Conservation (phyloP, 2,113 vertebrate genomes). For the Semicossyphus pulcher region DNA sequence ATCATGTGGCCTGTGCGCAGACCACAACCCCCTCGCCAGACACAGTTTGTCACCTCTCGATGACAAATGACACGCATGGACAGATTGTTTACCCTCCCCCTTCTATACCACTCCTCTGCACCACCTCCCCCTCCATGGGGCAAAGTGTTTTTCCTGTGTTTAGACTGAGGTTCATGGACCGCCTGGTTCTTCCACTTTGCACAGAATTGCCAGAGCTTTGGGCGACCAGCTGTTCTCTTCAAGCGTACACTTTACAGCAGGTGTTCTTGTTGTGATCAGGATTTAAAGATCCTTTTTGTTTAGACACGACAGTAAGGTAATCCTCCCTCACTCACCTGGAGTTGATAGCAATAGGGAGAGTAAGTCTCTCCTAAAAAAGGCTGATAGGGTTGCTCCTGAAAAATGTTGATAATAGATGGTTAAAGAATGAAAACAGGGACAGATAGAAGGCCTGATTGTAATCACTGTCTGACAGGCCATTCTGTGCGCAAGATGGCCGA, state of each 20-base stretch:
- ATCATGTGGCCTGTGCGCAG: slow-evolving; percentile 23
- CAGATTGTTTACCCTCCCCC: slow-evolving; percentile 37
- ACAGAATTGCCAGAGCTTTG: neutral
- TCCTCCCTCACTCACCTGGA: neutral
- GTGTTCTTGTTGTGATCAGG: neutral
- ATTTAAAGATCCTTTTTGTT: neutral
- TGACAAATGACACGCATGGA: slow-evolving; percentile 41
- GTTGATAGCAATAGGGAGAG: neutral
- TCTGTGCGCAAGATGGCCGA: too few relatives aligned
- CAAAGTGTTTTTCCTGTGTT: neutral
- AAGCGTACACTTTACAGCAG: neutral
- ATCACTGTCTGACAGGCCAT: too few relatives aligned
- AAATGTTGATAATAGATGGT: too few relatives aligned
- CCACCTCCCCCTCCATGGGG: slow-evolving; percentile 5
- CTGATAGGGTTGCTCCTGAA: neutral
- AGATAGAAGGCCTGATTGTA: too few relatives aligned
- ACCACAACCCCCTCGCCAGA: slow-evolving; percentile 41
- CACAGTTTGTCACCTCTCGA: slow-evolving; percentile 35
- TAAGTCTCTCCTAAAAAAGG: neutral
- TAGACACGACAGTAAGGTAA: neutral
- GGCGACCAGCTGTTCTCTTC: neutral
- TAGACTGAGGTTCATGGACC: neutral
- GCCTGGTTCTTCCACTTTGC: neutral
- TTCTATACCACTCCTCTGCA: slow-evolving; percentile 5
- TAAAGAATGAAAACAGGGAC: too few relatives aligned